These are phyloP conservation scores for Lottia gigantea DNA, from an alignment of 2,888 invertebrate genomes.

Conservation along the genomic window DNA sequence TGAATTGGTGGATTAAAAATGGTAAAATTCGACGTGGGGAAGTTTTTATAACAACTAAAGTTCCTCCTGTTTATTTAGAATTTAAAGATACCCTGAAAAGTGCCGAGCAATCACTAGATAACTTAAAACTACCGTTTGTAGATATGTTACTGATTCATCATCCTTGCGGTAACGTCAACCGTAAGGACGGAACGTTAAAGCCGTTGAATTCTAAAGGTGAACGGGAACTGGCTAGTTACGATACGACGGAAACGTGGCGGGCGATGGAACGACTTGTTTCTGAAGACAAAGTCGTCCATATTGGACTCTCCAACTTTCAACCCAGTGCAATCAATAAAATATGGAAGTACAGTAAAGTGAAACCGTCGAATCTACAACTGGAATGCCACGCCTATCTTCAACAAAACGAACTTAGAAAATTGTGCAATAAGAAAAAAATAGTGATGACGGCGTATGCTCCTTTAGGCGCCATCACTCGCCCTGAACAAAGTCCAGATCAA, in stretches of 20 bases:
- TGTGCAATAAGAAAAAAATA: constrained; percentile 40
- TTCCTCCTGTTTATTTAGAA: constrained; percentile 37
- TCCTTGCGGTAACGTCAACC: constrained; percentile 50
- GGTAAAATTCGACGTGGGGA: constrained; percentile 44
- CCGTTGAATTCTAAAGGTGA: constrained; percentile 31
- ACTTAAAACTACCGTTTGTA: constrained; percentile 43
- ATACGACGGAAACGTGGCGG: constrained; percentile 46
- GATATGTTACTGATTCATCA: constrained; percentile 55
- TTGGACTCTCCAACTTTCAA: constrained; percentile 57
- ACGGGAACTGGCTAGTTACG: constrained; percentile 34
- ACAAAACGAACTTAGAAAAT: constrained; percentile 39
- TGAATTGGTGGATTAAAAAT: constrained; percentile 33
- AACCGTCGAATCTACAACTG: constrained; percentile 50
- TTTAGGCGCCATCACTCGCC: constrained; percentile 40
- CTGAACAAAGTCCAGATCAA: constrained; percentile 17
- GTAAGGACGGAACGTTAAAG: constrained; percentile 35
- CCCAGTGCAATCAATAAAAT: constrained; percentile 43
- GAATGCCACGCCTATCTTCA: constrained; percentile 55
- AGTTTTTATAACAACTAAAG: constrained; percentile 52
- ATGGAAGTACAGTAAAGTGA: constrained; percentile 33
- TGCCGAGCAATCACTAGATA: constrained; percentile 44
- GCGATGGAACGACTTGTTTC: constrained; percentile 42
- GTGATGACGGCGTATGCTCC: constrained; percentile 47
- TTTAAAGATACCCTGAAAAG: constrained; percentile 35
- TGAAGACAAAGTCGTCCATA: constrained; percentile 36